These are phyloP conservation scores for Drosophila sechellia DNA, from an alignment of 1,140 invertebrate genomes.

Conservation along the genomic window DNA sequence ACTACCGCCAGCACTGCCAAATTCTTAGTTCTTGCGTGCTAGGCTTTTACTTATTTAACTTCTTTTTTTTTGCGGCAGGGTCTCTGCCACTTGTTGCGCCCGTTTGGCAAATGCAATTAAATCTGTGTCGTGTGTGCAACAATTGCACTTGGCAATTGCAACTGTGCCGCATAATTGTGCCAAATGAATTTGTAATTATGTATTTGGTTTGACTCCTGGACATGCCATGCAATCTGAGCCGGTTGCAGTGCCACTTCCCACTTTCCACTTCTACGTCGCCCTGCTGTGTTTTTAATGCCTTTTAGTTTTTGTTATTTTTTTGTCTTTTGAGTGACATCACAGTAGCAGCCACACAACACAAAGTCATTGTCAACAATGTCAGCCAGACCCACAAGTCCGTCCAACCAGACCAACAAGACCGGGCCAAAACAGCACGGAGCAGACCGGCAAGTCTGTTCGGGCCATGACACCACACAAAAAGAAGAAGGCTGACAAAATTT, in stretches of 20 bases:
- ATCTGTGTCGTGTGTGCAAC: conserved; percentile 65
- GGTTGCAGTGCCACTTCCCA: conserved; percentile 7
- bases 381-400: conserved; percentile 21
- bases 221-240: conserved; percentile 57
- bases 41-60: conserved; percentile 25
- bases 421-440: conserved; percentile 18
- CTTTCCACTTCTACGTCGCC: conserved; percentile 1
- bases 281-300: conserved; percentile 22
- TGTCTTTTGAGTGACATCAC: conserved; percentile 58
- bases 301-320: conserved; percentile 36
- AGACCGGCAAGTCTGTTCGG: conserved; percentile 30
- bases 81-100: conserved; percentile 64
- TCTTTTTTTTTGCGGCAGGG: conserved; percentile 24
- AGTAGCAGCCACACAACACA: conserved; percentile 47
- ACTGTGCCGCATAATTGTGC: conserved; percentile 81
- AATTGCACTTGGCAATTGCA: conserved; percentile 61
- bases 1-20: conserved; percentile 7
- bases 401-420: conserved; percentile 6
- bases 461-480: conserved; percentile 72
- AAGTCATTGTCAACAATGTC: conserved; percentile 63
- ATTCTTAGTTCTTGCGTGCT: conserved; percentile 29
- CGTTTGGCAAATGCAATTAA: conserved; percentile 80
- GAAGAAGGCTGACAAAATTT: conserved; percentile 70
- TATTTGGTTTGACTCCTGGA: conserved; percentile 52
- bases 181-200: conserved; percentile 83